A percentile compares a stretch with the other conserved stretches of the same genome.
Conservation (phyloP, 35 echinoderm and acorn worm genomes). For the Lytechinus variegatus region DNA sequence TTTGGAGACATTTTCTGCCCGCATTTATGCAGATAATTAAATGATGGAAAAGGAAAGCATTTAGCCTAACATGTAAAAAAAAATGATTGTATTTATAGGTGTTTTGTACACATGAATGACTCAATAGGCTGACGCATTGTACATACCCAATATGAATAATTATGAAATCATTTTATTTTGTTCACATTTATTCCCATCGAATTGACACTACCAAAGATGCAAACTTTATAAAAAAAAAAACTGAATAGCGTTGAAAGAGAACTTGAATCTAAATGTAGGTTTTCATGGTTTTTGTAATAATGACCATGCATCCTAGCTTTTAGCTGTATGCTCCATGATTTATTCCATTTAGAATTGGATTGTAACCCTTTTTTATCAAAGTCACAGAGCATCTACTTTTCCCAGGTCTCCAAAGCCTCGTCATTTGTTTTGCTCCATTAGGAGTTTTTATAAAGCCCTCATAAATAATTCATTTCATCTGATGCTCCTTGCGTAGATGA, state of each 20-base stretch:
- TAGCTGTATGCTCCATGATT: neutral
- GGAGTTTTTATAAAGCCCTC: neutral
- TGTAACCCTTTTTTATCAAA: neutral
- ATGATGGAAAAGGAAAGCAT: neutral
- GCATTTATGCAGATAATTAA: neutral
- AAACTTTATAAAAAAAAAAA: neutral
- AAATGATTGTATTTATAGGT: too few relatives aligned
- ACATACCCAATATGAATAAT: neutral
- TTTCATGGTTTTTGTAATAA: neutral
- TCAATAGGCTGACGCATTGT: neutral
- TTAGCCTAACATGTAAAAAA: too few relatives aligned
- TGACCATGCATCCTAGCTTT: neutral
- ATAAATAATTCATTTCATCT: neutral
- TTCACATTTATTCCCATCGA: neutral
- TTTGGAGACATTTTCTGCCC: neutral
- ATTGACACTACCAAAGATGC: neutral
- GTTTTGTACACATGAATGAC: neutral
- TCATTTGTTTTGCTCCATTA: neutral
- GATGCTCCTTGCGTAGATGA: neutral
- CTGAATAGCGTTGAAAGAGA: neutral
- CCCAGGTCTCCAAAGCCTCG: neutral
- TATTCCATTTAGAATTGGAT: neutral
- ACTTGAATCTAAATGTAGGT: neutral
- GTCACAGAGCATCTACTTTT: neutral
- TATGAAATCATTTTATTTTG: neutral